Evolutionary conservation across 2,888 invertebrate species (phyloP).

Genomic region (Tupiocoris notatus): DNA sequence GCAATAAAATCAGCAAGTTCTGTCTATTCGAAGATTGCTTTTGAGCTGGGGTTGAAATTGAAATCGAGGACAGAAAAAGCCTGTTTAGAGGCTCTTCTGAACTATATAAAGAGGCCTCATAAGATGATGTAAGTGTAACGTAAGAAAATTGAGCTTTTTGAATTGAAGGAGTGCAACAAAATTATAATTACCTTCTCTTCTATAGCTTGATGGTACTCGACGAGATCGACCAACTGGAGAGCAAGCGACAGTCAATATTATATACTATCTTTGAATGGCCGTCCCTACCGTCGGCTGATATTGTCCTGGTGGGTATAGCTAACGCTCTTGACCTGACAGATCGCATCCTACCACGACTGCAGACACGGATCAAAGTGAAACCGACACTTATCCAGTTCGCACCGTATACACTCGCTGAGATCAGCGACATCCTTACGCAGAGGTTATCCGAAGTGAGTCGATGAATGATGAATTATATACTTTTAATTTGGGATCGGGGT

Average conservation of each 20-base stretch:
- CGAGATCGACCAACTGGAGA: conserved; percentile 91
- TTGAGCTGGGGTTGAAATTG: conserved; percentile 65
- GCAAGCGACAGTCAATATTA: conserved; percentile 77
- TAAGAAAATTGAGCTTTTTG: not conserved
- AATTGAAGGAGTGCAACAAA: not conserved
- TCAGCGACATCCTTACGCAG: conserved; percentile 77
- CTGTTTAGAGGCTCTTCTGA: conserved; percentile 66
- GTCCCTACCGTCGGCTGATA: conserved; percentile 62
- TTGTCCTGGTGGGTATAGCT: conserved; percentile 87
- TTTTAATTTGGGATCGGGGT: not conserved
- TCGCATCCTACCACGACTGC: conserved; percentile 80
- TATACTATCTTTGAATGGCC: conserved; percentile 96
- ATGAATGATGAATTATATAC: not conserved
- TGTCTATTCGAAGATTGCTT: conserved; percentile 75
- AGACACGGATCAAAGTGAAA: conserved; percentile 70
- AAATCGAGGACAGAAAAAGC: conserved; percentile 65
- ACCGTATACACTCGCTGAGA: conserved; percentile 88
- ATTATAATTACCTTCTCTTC: too few relatives aligned
- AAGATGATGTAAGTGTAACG: conserved; percentile 74
- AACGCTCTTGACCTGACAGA: conserved; percentile 95
- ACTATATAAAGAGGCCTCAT: conserved; percentile 64
- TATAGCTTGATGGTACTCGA: conserved; percentile 79
- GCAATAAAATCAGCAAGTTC: conserved; percentile 77
- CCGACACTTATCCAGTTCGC: conserved; percentile 83
- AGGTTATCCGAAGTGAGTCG: conserved; percentile 67